Conservation (phyloP, 92 coral and sea anemone genomes). For the Muricea muricata region DNA sequence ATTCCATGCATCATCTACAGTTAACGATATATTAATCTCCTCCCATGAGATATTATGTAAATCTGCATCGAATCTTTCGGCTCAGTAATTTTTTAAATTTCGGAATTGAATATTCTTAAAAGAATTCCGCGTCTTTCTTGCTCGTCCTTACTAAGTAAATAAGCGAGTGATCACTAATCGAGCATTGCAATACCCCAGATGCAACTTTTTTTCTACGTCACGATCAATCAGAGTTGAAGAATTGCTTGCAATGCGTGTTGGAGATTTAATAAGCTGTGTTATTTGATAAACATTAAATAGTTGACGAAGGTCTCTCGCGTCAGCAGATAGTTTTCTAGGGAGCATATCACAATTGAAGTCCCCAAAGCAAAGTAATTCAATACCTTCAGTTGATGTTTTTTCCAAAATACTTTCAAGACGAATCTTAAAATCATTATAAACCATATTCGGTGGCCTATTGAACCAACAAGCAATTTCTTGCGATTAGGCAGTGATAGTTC, state of each 20-base stretch:
- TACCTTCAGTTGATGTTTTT: constrained; percentile 53
- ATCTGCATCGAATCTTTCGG: constrained; percentile 37
- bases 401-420: constrained; percentile 27
- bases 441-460: background rate
- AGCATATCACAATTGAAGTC: constrained; percentile 47
- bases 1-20: constrained; percentile 11
- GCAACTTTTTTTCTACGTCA: constrained; percentile 2
- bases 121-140: constrained; percentile 16
- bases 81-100: constrained; percentile 36
- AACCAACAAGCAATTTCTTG: constrained; percentile 43
- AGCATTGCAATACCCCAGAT: constrained; percentile 28
- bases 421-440: constrained; percentile 35
- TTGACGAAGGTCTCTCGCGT: constrained; percentile 29
- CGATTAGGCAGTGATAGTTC: constrained; percentile 9
- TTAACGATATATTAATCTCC: background rate
- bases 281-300: constrained; percentile 15
- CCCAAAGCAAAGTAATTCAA: constrained; percentile 50
- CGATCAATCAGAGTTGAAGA: constrained; percentile 22
- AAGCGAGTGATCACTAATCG: constrained; percentile 45
- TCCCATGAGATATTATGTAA: constrained; percentile 15
- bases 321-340: constrained; percentile 29
- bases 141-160: constrained; percentile 31
- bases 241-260: constrained; percentile 6
- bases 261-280: constrained; percentile 36
- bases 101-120: constrained; percentile 4